Conservation (phyloP, 2,888 invertebrate genomes). For the Ischnura elegans region DNA sequence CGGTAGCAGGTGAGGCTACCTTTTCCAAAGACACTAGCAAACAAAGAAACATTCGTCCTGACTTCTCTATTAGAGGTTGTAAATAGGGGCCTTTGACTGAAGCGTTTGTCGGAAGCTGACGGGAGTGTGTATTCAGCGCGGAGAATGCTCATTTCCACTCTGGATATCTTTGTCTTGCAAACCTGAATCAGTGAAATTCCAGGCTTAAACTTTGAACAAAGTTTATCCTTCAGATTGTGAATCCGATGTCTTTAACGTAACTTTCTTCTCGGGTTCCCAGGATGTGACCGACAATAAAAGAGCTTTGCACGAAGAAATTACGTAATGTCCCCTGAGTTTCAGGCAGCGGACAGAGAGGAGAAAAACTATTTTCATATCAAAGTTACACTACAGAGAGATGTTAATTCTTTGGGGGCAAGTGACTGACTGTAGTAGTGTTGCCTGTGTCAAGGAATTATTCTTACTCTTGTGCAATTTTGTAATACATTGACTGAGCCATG, state of each 20-base stretch:
- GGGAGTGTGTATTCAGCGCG: background rate
- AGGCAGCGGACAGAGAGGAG: background rate
- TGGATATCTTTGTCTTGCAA: slow-evolving; percentile 3
- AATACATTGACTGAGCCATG: background rate
- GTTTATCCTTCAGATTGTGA: background rate
- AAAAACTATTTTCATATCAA: background rate
- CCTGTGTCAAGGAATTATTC: background rate
- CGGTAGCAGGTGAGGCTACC: slow-evolving; percentile 36
- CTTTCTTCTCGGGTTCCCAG: background rate
- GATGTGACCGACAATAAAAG: background rate
- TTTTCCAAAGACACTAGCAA: slow-evolving; percentile 32
- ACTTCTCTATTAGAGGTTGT: background rate
- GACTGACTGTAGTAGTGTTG: background rate
- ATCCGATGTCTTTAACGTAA: background rate
- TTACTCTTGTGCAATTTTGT: background rate
- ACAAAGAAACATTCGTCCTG: background rate
- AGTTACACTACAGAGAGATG: background rate
- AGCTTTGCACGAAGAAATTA: background rate
- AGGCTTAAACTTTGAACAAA: background rate
- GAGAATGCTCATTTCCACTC: background rate
- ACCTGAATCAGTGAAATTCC: background rate
- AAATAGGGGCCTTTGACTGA: slow-evolving; percentile 31
- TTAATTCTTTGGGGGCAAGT: background rate
- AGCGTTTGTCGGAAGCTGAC: background rate
- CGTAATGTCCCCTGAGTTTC: background rate